A percentile compares a stretch with the other conserved stretches of the same genome.
These are phyloP conservation scores for Psettodes erumei DNA, from an alignment of 2,113 vertebrate genomes.

Conservation along the genomic window DNA sequence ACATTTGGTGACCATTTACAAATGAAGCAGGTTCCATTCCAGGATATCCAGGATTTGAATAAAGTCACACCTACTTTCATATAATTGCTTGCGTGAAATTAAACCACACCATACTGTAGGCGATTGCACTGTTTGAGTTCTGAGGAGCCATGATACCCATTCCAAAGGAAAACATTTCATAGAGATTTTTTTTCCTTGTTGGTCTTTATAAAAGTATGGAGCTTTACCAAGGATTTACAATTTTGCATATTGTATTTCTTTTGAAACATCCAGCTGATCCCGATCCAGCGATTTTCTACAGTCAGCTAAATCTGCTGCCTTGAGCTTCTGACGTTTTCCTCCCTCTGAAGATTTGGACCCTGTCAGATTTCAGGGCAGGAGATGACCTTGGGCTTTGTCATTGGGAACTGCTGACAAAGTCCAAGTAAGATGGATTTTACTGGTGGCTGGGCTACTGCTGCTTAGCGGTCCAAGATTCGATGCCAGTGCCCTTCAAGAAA, in stretches of 20 bases:
- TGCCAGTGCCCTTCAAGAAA: conserved; percentile 43
- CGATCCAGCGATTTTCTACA: conserved; percentile 34
- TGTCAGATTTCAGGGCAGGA: conserved; percentile 57
- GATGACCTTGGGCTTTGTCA: conserved; percentile 63
- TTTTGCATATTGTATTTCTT: conserved; percentile 30
- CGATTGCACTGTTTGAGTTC: conserved; percentile 16
- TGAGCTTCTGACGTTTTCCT: conserved; percentile 53
- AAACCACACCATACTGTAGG: conserved; percentile 19
- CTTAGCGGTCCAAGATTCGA: conserved; percentile 10
- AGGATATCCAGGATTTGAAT: conserved; percentile 42
- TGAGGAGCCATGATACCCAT: background rate
- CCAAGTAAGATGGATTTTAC: conserved; percentile 34
- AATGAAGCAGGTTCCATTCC: conserved; percentile 44
- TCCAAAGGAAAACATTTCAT: background rate
- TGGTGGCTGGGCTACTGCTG: conserved; percentile 14
- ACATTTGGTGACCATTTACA: conserved; percentile 31
- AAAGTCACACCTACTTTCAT: conserved; percentile 15
- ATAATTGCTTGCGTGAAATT: conserved; percentile 32
- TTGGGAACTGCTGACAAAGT: conserved; percentile 65
- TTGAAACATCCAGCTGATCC: conserved; percentile 36
- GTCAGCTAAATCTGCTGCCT: conserved; percentile 57
- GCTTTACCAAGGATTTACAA: conserved; percentile 6
- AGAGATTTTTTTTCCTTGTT: background rate
- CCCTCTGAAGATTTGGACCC: conserved; percentile 60
- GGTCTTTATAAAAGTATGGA: background rate